A percentile compares a stretch with the other conserved stretches of the same genome.
These are phyloP conservation scores for Pantherophis vulpinus DNA, from an alignment of 2,797 vertebrate genomes.

Conservation along the genomic window DNA sequence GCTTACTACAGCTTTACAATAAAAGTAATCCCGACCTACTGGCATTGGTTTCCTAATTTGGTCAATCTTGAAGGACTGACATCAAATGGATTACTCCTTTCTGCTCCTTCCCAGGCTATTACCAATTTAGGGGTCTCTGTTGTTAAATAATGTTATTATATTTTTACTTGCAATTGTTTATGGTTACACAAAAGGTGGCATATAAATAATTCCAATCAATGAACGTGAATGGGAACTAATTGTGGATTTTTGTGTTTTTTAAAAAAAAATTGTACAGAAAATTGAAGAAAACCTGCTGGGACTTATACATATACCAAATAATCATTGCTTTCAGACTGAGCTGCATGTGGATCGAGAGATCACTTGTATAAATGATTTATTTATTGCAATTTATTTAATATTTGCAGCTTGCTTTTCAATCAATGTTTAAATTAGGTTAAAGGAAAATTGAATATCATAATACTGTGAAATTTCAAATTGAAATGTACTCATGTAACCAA, in stretches of 20 bases:
- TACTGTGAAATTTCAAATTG: neutral
- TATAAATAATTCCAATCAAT: neutral
- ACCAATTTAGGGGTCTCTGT: neutral
- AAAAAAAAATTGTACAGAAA: neutral
- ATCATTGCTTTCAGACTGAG: neutral
- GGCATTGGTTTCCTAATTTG: neutral
- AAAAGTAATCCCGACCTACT: neutral
- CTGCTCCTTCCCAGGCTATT: neutral
- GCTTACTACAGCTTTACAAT: neutral
- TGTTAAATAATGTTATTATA: neutral
- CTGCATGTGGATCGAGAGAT: neutral
- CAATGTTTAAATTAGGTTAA: neutral
- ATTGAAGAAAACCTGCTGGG: neutral
- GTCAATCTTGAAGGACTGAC: neutral
- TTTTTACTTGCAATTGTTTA: neutral
- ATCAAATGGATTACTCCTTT: neutral
- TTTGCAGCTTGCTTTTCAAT: neutral
- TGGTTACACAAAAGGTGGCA: neutral
- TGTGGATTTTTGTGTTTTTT: neutral
- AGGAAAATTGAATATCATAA: neutral
- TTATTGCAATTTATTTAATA: neutral
- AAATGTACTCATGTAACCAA: neutral
- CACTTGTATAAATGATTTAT: neutral
- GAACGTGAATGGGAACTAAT: neutral
- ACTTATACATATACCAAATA: neutral